A percentile compares a stretch with the other conserved stretches of the same genome.
Evolutionary conservation across 2,113 vertebrate species (phyloP).

Genomic region (Lepus europaeus): DNA sequence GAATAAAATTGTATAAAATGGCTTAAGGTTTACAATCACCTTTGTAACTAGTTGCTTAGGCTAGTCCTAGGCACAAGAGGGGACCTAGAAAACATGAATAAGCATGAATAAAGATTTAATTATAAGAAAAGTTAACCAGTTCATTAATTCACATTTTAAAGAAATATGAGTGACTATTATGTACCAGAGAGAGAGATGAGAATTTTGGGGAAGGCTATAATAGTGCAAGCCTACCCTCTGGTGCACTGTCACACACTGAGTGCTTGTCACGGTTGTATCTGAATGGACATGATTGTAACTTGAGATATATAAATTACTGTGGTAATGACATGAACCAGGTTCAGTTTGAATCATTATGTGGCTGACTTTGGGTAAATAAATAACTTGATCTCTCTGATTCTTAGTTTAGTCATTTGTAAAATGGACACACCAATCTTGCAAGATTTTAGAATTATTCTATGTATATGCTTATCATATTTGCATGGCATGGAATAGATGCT

Average conservation of each 20-base stretch:
- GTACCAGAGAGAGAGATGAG: background rate
- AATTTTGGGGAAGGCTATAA: background rate
- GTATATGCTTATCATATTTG: background rate
- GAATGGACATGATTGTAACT: fast-evolving
- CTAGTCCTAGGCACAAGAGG: background rate
- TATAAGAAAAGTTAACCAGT: background rate
- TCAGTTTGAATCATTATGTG: background rate
- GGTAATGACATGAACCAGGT: background rate
- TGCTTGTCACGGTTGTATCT: background rate
- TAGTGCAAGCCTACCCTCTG: background rate
- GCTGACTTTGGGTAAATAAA: background rate
- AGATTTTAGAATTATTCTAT: background rate
- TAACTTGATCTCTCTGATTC: background rate
- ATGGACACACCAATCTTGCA: background rate
- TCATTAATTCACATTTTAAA: background rate
- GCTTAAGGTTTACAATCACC: background rate
- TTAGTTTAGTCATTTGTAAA: slow-evolving; percentile 28
- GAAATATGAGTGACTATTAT: background rate
- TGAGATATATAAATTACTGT: background rate
- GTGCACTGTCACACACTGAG: background rate
- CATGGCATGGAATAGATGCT: background rate
- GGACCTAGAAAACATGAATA: background rate
- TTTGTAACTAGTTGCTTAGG: background rate
- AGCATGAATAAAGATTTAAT: background rate
- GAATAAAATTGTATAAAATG: background rate